Evolutionary conservation across 2,888 invertebrate genomes (phyloP).

Genomic region (Blastobasis adustella): DNA sequence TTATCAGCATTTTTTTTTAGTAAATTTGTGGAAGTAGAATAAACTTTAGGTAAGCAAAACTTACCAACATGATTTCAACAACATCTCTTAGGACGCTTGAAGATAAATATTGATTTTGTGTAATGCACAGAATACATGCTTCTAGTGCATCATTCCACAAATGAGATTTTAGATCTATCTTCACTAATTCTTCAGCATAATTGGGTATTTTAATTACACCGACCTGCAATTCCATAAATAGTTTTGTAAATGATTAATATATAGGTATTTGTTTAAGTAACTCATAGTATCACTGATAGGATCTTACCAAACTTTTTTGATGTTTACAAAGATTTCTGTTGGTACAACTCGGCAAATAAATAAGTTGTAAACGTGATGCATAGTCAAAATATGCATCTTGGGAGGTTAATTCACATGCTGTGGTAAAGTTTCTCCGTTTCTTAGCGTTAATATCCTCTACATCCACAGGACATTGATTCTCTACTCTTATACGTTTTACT

Average conservation of each 20-base stretch:
- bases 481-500: constrained; percentile 31
- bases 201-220: constrained; percentile 2
- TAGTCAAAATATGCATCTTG: constrained; percentile 42
- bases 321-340: constrained; percentile 34
- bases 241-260: constrained; percentile 69
- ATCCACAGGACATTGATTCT: constrained; percentile 10
- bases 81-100: constrained; percentile 46
- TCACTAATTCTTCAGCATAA: constrained; percentile 47
- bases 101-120: constrained; percentile 47
- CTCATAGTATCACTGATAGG: too few relatives aligned
- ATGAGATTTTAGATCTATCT: constrained; percentile 48
- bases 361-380: constrained; percentile 36
- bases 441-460: constrained; percentile 31
- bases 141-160: constrained; percentile 63
- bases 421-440: constrained; percentile 49
- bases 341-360: constrained; percentile 44
- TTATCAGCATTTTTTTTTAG: neutral
- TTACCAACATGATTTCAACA: constrained; percentile 64
- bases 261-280: too few relatives aligned
- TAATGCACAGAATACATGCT: constrained; percentile 46
- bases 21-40: neutral
- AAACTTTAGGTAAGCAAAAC: constrained; percentile 5
- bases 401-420: constrained; percentile 53
- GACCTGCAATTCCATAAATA: constrained; percentile 81
- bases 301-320: constrained; percentile 8